Base-by-base conservation (phyloP, 64 coral and sea anemone genomes). In the Hydrozoanthus tunicans region DNA sequence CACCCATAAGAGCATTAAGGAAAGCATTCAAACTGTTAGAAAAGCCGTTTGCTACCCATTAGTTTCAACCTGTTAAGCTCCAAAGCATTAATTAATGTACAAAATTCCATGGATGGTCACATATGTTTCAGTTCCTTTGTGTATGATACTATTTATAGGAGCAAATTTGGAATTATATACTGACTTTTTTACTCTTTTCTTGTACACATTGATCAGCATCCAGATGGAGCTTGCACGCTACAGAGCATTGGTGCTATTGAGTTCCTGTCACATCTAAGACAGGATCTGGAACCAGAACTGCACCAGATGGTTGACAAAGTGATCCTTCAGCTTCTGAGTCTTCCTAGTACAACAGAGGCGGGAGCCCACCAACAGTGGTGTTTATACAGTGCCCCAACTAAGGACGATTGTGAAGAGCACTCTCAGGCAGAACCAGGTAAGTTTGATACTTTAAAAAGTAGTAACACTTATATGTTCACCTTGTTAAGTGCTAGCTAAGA, bases 251-350 rank as follows among this genome's bases (percentile, higher is more conserved):
- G 97, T 6, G 94, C 92, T 62, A 71, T 96, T 82, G 97, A 99
- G 55, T 99, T 99, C 59, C 73, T 99, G 62, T 95, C 94, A 13
- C 94, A 96, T 52, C 14, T 99, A 43, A 89, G 97, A 66, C 96
- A 93, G 64, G 96, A 98, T 79, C 57, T 93, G 58, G 91, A 93
- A 53, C 89, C 96, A 67, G 94, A 93, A 70, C 53, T 99, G 73
- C 85, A 96, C 79, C 79, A 90, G 14, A 63, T 60, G 25, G 65
- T 99, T 79, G 97, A 99, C 55, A 92, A 94, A 91, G 97, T 99
- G 5, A 93, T 93, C 23, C 94, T 93, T 61, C 94, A 94, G 56
- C 94, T 99, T 11, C 56, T 96, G 10, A 94, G 92, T 75, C 66
- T 99, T 14, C 97, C 97, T 4, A 81, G 91, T 56, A 77, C 85